Conservation (phyloP, 2,888 invertebrate genomes). For the Volucella bombylans region DNA sequence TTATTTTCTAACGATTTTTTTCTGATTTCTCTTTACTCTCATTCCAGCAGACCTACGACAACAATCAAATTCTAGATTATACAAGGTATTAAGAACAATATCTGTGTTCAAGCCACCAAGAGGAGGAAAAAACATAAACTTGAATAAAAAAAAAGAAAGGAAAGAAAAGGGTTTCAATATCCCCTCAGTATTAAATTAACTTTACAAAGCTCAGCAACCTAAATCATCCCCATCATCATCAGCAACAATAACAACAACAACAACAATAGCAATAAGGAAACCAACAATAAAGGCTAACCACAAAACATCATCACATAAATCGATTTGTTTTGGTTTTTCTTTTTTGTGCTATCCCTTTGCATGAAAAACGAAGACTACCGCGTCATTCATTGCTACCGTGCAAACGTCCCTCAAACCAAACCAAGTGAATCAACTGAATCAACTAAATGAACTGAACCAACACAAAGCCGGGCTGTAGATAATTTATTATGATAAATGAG, state of each 20-base stretch:
- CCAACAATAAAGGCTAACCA: slow-evolving; percentile 23
- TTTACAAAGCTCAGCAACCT: slow-evolving; percentile 49
- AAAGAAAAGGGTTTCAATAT: slow-evolving; percentile 51
- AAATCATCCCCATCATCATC: slow-evolving; percentile 40
- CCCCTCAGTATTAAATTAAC: slow-evolving; percentile 60
- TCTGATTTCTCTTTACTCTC: slow-evolving; percentile 12
- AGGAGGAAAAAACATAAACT: neutral
- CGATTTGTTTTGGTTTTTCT: slow-evolving; percentile 24
- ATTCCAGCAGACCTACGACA: slow-evolving; percentile 55
- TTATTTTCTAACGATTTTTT: slow-evolving; percentile 51
- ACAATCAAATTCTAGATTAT: slow-evolving; percentile 69
- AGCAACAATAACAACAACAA: slow-evolving; percentile 71
- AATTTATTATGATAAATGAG: slow-evolving; percentile 73
- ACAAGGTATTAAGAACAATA: slow-evolving; percentile 45
- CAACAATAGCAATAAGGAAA: slow-evolving; percentile 46
- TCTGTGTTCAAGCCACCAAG: slow-evolving; percentile 16
- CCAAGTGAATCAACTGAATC: neutral
- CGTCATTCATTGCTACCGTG: slow-evolving; percentile 22
- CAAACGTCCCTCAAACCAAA: slow-evolving; percentile 4
- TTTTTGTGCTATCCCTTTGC: slow-evolving; percentile 2
- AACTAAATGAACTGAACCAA: neutral
- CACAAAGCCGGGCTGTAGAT: neutral
- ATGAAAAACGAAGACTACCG: slow-evolving; percentile 23
- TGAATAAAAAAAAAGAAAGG: slow-evolving; percentile 1
- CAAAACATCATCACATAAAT: slow-evolving; percentile 30